These are phyloP conservation scores for Drepana arcuata DNA, from an alignment of 1,140 invertebrate species.

Conservation along the genomic window DNA sequence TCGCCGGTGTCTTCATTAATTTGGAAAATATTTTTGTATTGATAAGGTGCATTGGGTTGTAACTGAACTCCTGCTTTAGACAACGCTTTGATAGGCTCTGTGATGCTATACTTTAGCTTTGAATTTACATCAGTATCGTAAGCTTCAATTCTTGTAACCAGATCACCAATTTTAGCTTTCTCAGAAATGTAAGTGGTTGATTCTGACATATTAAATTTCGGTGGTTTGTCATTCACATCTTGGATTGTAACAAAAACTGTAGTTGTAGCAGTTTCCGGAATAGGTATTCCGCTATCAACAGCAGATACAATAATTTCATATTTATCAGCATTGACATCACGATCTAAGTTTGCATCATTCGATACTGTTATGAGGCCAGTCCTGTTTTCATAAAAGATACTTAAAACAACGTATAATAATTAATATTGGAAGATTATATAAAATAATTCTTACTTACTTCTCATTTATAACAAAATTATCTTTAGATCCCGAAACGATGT, in stretches of 20 bases:
- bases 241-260: conserved; percentile 81
- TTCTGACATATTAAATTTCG: conserved; percentile 79
- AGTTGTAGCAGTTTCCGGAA: conserved; percentile 83
- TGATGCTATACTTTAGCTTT: conserved; percentile 78
- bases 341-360: conserved; percentile 80
- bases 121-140: conserved; percentile 81
- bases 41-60: conserved; percentile 74
- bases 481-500: conserved; percentile 81
- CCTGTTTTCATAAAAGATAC: no score
- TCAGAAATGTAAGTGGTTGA: conserved; percentile 79
- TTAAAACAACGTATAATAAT: no score
- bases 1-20: conserved; percentile 80
- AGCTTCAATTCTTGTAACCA: conserved; percentile 77
- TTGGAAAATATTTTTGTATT: conserved; percentile 79
- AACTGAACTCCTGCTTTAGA: conserved; percentile 83
- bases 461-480: conserved; percentile 87
- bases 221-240: conserved; percentile 89
- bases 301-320: conserved; percentile 83
- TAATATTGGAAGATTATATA: not conserved
- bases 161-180: conserved; percentile 76
- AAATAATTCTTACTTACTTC: conserved; percentile 74
- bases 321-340: conserved; percentile 76
- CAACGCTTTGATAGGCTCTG: conserved; percentile 79
- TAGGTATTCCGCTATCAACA: conserved; percentile 80
- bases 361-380: conserved; percentile 83